These are phyloP conservation scores for Sanderia malayensis DNA, from an alignment of 30 jellyfish, hydroid and myxozoan genomes.

Conservation along the genomic window DNA sequence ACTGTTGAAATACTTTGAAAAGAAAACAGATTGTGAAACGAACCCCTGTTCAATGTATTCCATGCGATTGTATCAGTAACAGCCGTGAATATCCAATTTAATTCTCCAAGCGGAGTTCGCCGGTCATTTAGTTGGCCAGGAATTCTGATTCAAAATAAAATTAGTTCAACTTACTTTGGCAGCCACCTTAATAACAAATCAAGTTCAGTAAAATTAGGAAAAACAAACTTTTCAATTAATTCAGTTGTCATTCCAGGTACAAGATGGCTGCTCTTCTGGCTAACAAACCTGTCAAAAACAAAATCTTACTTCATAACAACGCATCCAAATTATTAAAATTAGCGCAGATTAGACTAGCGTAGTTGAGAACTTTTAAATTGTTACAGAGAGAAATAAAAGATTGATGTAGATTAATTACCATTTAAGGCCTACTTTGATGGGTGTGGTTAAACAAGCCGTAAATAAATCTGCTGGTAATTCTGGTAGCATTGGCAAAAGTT, in stretches of 20 bases:
- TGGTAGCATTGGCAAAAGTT: slow-evolving; percentile 87
- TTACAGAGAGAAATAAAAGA: no score
- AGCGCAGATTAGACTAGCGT: no score
- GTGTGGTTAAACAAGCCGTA: slow-evolving; percentile 94
- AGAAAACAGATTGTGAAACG: background rate
- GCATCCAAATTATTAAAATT: no score
- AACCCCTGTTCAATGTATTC: slow-evolving; percentile 87
- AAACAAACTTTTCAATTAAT: slow-evolving; percentile 73
- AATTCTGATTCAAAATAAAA: slow-evolving; percentile 48
- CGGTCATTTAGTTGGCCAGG: slow-evolving; percentile 94
- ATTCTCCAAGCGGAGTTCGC: slow-evolving; percentile 91
- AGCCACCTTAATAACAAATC: no score
- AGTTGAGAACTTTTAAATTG: no score
- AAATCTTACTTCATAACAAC: no score
- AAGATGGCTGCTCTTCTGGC: slow-evolving; percentile 83
- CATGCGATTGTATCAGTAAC: slow-evolving; percentile 96
- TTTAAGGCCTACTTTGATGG: slow-evolving; percentile 89
- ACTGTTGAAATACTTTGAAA: no score
- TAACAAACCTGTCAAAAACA: slow-evolving; percentile 95
- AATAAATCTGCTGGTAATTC: slow-evolving; percentile 92
- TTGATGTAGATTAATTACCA: no score
- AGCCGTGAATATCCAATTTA: slow-evolving; percentile 95
- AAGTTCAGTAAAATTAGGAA: no score
- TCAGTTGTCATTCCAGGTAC: slow-evolving; percentile 89
- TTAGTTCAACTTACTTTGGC: no score